These are phyloP conservation scores for Zaprionus lineosus DNA, from an alignment of 2,888 invertebrate species.

Conservation along the genomic window DNA sequence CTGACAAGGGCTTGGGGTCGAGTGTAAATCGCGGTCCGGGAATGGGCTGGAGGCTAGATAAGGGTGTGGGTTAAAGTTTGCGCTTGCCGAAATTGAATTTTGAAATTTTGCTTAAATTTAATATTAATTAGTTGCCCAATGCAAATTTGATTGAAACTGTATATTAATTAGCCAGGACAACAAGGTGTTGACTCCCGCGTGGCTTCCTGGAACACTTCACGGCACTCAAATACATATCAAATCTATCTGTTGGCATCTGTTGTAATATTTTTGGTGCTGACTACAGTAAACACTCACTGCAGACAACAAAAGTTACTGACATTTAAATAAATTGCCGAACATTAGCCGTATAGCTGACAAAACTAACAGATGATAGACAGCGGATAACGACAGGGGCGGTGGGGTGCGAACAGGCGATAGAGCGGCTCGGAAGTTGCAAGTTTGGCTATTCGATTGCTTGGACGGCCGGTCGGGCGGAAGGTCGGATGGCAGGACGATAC, in stretches of 20 bases:
- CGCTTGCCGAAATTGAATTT: slow-evolving; percentile 72
- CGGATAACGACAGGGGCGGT: slow-evolving; percentile 1
- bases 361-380: slow-evolving; percentile 59
- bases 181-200: too few species aligned
- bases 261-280: slow-evolving; percentile 1
- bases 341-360: slow-evolving; percentile 57
- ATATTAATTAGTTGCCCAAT: slow-evolving; percentile 71
- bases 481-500: slow-evolving; percentile 21
- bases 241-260: too few species aligned
- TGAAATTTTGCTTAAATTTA: slow-evolving; percentile 62
- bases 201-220: not conserved
- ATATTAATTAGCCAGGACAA: slow-evolving; percentile 61
- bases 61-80: too few species aligned
- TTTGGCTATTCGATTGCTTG: too few species aligned
- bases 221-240: not conserved
- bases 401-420: slow-evolving; percentile 33
- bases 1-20: not conserved
- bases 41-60: too few species aligned
- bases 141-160: slow-evolving; percentile 54
- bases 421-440: too few species aligned
- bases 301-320: slow-evolving; percentile 61
- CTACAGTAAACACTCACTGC: slow-evolving; percentile 33
- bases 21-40: too few species aligned
- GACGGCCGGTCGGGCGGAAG: not conserved
- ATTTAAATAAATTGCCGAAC: slow-evolving; percentile 75